A percentile compares a stretch with the other conserved stretches of the same genome.
These are phyloP conservation scores for Aphelinus certus DNA, from an alignment of 1,140 invertebrate species.

Conservation along the genomic window DNA sequence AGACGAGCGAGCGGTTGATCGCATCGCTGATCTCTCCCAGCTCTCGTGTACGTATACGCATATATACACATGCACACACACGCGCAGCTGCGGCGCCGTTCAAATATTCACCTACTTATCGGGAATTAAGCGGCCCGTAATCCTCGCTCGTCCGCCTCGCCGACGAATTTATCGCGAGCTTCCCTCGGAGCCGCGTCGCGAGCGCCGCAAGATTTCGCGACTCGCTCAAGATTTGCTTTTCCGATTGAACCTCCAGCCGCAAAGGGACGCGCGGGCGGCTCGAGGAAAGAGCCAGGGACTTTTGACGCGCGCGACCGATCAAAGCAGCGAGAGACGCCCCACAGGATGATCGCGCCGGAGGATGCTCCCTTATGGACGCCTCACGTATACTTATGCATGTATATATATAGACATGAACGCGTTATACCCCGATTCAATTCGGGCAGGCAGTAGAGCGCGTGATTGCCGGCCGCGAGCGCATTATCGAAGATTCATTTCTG, in stretches of 20 bases:
- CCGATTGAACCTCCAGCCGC: conserved; percentile 59
- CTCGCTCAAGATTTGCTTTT: conserved; percentile 63
- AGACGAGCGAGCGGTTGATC: conserved; percentile 14
- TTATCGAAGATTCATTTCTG: conserved; percentile 35
- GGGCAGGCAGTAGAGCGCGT: conserved; percentile 49
- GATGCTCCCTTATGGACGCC: conserved; percentile 46
- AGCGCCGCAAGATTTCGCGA: conserved; percentile 26
- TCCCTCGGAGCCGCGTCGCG: conserved; percentile 23
- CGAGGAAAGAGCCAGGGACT: conserved; percentile 48
- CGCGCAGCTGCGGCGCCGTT: neutral
- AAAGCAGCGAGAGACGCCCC: conserved; percentile 51
- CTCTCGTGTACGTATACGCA: too few species aligned
- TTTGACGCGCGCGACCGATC: conserved; percentile 61
- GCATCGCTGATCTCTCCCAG: conserved; percentile 25
- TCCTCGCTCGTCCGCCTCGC: conserved; percentile 34
- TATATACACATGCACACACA: neutral
- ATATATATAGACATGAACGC: too few species aligned
- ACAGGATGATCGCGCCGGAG: conserved; percentile 55
- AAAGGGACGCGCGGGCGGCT: conserved; percentile 16
- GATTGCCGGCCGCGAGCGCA: conserved; percentile 44
- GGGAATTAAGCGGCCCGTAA: conserved; percentile 38
- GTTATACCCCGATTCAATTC: conserved; percentile 62
- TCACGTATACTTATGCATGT: too few species aligned
- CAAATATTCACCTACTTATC: conserved; percentile 43
- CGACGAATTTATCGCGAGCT: conserved; percentile 56